These are phyloP conservation scores for Girardinus metallicus DNA, from an alignment of 2,797 vertebrate species.

Conservation along the genomic window DNA sequence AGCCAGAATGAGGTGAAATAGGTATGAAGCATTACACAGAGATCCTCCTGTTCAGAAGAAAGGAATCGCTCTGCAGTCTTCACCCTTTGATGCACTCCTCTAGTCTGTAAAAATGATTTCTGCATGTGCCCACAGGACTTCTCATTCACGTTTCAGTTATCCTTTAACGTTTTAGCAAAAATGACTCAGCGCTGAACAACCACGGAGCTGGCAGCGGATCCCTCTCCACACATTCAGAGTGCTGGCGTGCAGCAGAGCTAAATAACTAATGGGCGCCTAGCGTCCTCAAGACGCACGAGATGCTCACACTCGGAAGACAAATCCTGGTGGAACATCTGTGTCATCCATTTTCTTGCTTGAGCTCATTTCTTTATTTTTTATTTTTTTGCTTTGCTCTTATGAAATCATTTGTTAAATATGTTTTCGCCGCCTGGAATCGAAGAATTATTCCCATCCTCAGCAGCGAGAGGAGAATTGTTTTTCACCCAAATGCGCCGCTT, in stretches of 20 bases:
- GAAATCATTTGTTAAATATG: conserved; percentile 53
- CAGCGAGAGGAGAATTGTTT: conserved; percentile 42
- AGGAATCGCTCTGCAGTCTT: background rate
- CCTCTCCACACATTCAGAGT: conserved; percentile 17
- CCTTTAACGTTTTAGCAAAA: conserved; percentile 12
- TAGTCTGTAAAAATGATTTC: conserved; percentile 7
- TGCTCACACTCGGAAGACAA: conserved; percentile 42
- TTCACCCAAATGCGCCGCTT: conserved; percentile 41
- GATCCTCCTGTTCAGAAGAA: background rate
- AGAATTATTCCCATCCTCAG: conserved; percentile 39
- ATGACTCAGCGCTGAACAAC: conserved; percentile 21
- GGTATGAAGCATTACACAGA: background rate
- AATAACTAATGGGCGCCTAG: conserved; percentile 52
- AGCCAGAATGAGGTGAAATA: background rate
- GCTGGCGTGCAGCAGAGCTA: conserved; percentile 24
- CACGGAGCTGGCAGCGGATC: conserved; percentile 16
- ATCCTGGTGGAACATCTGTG: conserved; percentile 49
- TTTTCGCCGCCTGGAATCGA: conserved; percentile 32
- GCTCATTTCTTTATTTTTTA: conserved; percentile 40
- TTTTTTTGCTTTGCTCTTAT: conserved; percentile 30
- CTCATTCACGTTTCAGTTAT: conserved; percentile 6
- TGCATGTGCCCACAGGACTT: conserved; percentile 6
- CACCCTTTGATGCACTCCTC: background rate
- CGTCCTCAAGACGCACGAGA: conserved; percentile 33
- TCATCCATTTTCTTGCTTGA: conserved; percentile 46